Conservation (phyloP, 2,797 vertebrate species). For the Petrocephalus schoutedeni region DNA sequence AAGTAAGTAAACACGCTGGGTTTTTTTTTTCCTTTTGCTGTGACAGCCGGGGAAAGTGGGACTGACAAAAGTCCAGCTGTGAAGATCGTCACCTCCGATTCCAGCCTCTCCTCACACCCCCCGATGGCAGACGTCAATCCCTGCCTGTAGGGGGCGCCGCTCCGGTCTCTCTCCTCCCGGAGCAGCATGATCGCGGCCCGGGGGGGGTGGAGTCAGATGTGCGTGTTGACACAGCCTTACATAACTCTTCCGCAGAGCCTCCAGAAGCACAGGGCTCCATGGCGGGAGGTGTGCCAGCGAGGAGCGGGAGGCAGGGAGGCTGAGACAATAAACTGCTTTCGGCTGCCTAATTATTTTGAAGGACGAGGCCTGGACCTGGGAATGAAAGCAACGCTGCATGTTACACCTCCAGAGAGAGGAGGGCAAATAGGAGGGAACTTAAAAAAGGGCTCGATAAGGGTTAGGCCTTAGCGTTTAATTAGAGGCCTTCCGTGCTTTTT, state of each 20-base stretch:
- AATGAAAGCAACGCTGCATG: neutral
- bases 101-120: neutral
- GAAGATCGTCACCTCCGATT: neutral
- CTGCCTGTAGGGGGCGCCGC: neutral
- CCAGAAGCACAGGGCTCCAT: neutral
- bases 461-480: neutral
- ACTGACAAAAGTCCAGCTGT: slow-evolving; percentile 4
- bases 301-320: neutral
- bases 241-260: neutral
- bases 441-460: neutral
- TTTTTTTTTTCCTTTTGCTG: neutral
- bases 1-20: neutral
- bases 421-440: neutral
- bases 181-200: neutral
- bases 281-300: neutral
- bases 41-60: neutral
- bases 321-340: neutral
- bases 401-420: neutral
- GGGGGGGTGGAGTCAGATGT: slow-evolving; percentile 7
- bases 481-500: neutral
- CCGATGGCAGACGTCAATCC: neutral
- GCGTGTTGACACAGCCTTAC: slow-evolving; percentile 3
- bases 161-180: neutral
- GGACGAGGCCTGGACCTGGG: neutral
- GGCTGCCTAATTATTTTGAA: neutral